Percentiles rank a stretch among this genome's conserved stretches.
These are phyloP conservation scores for Tenthredo notha DNA, from an alignment of 2,888 invertebrate genomes.

Conservation along the genomic window DNA sequence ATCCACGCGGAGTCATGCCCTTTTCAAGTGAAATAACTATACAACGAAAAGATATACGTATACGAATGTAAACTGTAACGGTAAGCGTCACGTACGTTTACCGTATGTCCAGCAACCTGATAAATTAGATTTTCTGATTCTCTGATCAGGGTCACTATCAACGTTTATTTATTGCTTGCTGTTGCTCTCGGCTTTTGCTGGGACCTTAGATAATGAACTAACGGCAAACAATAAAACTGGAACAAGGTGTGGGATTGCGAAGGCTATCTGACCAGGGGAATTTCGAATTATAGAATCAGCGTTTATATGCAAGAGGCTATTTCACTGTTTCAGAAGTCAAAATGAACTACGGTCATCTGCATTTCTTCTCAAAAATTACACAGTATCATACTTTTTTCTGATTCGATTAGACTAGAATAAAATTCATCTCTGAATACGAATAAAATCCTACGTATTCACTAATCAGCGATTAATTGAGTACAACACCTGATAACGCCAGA, in stretches of 20 bases:
- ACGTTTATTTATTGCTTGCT: conserved; percentile 51
- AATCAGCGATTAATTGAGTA: conserved; percentile 43
- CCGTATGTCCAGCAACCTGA: conserved; percentile 21
- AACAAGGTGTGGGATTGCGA: background rate
- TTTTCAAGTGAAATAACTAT: conserved; percentile 59
- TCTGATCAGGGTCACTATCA: conserved; percentile 61
- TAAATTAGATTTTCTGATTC: conserved; percentile 49
- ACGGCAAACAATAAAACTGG: conserved; percentile 40
- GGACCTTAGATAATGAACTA: conserved; percentile 25
- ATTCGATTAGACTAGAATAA: background rate
- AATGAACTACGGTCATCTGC: background rate
- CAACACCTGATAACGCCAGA: conserved; percentile 20
- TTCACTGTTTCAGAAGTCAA: background rate
- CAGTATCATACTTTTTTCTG: background rate
- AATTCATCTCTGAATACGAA: no score
- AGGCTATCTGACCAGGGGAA: background rate
- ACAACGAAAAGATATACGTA: background rate
- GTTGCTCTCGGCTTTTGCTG: background rate
- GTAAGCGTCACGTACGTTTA: conserved; percentile 22
- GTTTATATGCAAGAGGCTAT: background rate
- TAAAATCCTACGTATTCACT: background rate
- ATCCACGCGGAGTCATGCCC: conserved; percentile 43
- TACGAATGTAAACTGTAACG: conserved; percentile 30
- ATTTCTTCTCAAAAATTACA: background rate
- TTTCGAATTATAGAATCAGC: background rate